A percentile compares a stretch with the other conserved stretches of the same genome.
These are phyloP conservation scores for Tachysurus fulvidraco DNA, from an alignment of 2,113 vertebrate species.

Conservation along the genomic window DNA sequence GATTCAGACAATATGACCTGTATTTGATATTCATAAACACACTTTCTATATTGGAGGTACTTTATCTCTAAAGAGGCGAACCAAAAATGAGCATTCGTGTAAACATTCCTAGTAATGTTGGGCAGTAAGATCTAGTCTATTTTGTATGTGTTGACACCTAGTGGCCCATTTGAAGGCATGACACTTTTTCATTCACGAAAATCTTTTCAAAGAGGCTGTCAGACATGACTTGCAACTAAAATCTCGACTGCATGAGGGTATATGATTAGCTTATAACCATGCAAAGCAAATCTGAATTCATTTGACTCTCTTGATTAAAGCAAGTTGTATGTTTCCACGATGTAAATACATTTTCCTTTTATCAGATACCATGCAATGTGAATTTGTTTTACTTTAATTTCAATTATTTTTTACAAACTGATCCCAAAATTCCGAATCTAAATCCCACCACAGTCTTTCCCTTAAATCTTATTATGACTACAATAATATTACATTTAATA, in stretches of 20 bases:
- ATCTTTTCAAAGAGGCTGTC: neutral
- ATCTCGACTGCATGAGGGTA: neutral
- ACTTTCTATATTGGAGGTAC: slow-evolving; percentile 1
- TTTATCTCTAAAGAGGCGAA: neutral
- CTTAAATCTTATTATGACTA: neutral
- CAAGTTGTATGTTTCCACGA: slow-evolving; percentile 3
- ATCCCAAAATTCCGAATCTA: neutral
- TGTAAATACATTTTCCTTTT: slow-evolving; percentile 18
- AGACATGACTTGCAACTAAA: neutral
- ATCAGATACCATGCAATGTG: neutral
- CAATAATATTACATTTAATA: slow-evolving; percentile 13
- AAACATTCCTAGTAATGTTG: neutral
- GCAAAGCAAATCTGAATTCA: slow-evolving; percentile 1
- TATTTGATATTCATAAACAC: slow-evolving; percentile 22
- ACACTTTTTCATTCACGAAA: slow-evolving; percentile 19
- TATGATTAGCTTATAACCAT: slow-evolving; percentile 28
- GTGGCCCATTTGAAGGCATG: slow-evolving; percentile 45
- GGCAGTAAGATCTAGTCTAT: neutral
- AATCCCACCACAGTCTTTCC: neutral
- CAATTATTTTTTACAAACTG: neutral
- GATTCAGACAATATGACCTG: neutral
- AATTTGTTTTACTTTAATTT: neutral
- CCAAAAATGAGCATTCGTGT: neutral
- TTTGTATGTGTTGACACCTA: slow-evolving; percentile 58
- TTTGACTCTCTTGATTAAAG: slow-evolving; percentile 3